These are phyloP conservation scores for Aphrophora alni DNA, from an alignment of 2,888 invertebrate genomes.

Conservation along the genomic window DNA sequence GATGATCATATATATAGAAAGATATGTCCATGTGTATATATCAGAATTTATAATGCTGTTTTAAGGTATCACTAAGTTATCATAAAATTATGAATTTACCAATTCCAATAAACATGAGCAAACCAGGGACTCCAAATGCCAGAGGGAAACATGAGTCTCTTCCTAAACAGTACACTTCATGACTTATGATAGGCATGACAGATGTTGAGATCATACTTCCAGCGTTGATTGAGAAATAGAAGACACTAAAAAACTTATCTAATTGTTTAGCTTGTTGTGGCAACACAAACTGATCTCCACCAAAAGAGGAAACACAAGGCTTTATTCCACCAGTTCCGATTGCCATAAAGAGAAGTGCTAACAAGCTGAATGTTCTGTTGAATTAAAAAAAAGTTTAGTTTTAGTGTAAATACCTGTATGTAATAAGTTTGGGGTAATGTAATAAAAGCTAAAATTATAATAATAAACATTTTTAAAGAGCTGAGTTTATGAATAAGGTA, in stretches of 20 bases:
- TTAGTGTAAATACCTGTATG: not conserved
- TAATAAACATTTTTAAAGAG: not conserved
- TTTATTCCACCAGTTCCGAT: conserved; percentile 84
- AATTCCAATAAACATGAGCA: conserved; percentile 65
- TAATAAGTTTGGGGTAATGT: too few relatives aligned
- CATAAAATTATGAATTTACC: conserved; percentile 61
- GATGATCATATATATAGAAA: too few relatives aligned
- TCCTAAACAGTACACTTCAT: conserved; percentile 67
- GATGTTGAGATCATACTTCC: conserved; percentile 77
- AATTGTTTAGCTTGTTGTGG: conserved; percentile 70
- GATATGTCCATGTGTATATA: too few relatives aligned
- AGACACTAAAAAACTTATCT: conserved; percentile 75
- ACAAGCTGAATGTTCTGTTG: conserved; percentile 63
- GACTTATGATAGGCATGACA: conserved; percentile 74
- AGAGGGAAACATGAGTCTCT: conserved; percentile 71
- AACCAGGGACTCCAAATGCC: conserved; percentile 77
- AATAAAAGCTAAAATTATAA: too few relatives aligned
- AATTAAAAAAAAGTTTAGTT: too few relatives aligned
- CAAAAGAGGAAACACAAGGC: conserved; percentile 82
- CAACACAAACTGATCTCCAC: conserved; percentile 78
- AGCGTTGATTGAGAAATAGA: conserved; percentile 72
- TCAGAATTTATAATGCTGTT: too few relatives aligned
- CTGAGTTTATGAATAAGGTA: not conserved
- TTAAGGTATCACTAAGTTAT: too few relatives aligned
- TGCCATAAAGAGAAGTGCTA: conserved; percentile 73